These are phyloP conservation scores for Helicoverpa zea DNA, from an alignment of 1,140 invertebrate genomes.

Conservation along the genomic window DNA sequence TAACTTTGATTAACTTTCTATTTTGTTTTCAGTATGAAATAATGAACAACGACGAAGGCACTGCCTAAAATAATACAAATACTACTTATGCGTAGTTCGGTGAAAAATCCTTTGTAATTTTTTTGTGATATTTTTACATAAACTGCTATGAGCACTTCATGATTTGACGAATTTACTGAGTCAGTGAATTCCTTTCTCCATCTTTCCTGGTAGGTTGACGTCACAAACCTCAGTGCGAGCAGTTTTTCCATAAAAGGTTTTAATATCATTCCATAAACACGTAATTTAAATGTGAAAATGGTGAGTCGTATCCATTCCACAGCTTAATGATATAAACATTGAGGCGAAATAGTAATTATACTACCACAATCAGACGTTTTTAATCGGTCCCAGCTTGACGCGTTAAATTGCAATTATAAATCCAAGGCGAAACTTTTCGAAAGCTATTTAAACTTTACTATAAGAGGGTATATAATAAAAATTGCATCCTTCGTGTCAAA, in stretches of 20 bases:
- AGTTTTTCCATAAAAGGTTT: too few relatives aligned
- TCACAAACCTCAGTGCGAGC: too few relatives aligned
- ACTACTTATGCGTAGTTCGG: too few relatives aligned
- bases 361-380: slow-evolving; percentile 5
- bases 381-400: slow-evolving; percentile 12
- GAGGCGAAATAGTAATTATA: slow-evolving; percentile 7
- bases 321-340: not conserved
- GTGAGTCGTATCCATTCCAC: slow-evolving; percentile 4
- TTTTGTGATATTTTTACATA: too few relatives aligned
- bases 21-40: too few relatives aligned
- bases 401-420: slow-evolving; percentile 33
- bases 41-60: too few relatives aligned
- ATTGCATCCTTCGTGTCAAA: slow-evolving; percentile 35
- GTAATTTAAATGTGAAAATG: not conserved
- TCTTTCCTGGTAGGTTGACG: too few relatives aligned
- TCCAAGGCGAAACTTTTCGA: slow-evolving; percentile 43
- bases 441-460: slow-evolving; percentile 47
- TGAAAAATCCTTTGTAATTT: too few relatives aligned
- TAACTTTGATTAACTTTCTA: not conserved
- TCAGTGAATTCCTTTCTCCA: too few relatives aligned
- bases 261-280: not conserved
- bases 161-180: too few relatives aligned
- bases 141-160: too few relatives aligned
- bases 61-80: too few relatives aligned
- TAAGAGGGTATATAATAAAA: slow-evolving; percentile 43